A percentile compares a stretch with the other conserved stretches of the same genome.
Conservation (phyloP, 2,797 vertebrate genomes). For the Apogon talboti region DNA sequence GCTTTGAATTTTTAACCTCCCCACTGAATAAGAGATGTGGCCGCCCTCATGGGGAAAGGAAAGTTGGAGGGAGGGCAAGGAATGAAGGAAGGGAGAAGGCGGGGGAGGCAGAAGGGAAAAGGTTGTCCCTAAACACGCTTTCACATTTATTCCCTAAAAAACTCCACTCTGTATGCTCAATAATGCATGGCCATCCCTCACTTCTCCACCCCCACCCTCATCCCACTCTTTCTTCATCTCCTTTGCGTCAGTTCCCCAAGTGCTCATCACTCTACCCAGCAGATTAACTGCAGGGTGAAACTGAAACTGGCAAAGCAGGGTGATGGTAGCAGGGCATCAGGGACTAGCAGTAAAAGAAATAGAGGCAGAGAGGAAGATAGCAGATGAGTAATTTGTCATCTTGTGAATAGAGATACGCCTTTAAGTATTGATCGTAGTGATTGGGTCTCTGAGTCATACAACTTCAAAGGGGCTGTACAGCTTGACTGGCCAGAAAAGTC, state of each 20-base stretch:
- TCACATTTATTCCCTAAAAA: slow-evolving; percentile 85
- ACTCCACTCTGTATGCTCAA: slow-evolving; percentile 80
- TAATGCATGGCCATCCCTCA: slow-evolving; percentile 80
- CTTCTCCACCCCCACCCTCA: slow-evolving; percentile 35
- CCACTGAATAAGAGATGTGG: slow-evolving; percentile 85
- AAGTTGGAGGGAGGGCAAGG: slow-evolving; percentile 67
- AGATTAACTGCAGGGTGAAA: slow-evolving; percentile 76
- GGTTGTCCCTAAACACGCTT: slow-evolving; percentile 80
- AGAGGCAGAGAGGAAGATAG: slow-evolving; percentile 26
- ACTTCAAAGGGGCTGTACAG: slow-evolving; percentile 44
- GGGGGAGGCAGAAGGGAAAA: slow-evolving; percentile 62
- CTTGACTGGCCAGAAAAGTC: slow-evolving; percentile 54
- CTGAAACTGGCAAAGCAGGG: slow-evolving; percentile 67
- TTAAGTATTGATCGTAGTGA: slow-evolving; percentile 60
- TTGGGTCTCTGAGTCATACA: slow-evolving; percentile 52
- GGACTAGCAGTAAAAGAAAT: slow-evolving; percentile 50
- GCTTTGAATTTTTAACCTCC: slow-evolving; percentile 86
- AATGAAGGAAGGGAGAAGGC: slow-evolving; percentile 61
- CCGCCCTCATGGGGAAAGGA: slow-evolving; percentile 65
- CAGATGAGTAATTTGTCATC: slow-evolving; percentile 67
- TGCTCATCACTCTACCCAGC: slow-evolving; percentile 67
- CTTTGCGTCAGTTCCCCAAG: slow-evolving; percentile 66
- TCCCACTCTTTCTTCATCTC: slow-evolving; percentile 59
- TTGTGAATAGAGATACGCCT: slow-evolving; percentile 56
- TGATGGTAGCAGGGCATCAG: slow-evolving; percentile 58